These are phyloP conservation scores for Caenorhabditis wallacei DNA, from an alignment of 2,888 invertebrate genomes.

Conservation along the genomic window DNA sequence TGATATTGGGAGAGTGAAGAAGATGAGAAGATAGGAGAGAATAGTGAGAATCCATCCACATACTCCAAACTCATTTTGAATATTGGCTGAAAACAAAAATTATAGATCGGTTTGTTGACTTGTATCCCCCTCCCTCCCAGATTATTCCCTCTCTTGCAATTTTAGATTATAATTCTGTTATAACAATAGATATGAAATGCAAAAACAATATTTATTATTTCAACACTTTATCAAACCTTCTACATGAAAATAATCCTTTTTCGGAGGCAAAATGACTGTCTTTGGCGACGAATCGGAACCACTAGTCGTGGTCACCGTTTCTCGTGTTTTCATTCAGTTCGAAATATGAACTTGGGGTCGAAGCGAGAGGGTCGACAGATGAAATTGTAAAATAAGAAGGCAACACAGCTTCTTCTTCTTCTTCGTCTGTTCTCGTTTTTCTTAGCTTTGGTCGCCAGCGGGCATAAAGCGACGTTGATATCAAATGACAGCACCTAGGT, in stretches of 20 bases:
- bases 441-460: slow-evolving; percentile 47
- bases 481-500: slow-evolving; percentile 62
- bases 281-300: slow-evolving; percentile 49
- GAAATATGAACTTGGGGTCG: slow-evolving; percentile 24
- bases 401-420: slow-evolving; percentile 44
- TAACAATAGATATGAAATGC: too few species aligned
- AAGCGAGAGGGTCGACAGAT: slow-evolving; percentile 7
- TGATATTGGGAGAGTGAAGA: slow-evolving; percentile 82
- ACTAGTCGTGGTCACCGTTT: slow-evolving; percentile 58
- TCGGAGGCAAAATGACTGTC: slow-evolving; percentile 34
- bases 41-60: slow-evolving; percentile 83
- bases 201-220: too few species aligned
- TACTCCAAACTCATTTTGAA: slow-evolving; percentile 83
- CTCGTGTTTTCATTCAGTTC: slow-evolving; percentile 63
- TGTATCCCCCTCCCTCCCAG: too few species aligned
- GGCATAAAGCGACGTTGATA: slow-evolving; percentile 64
- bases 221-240: slow-evolving; percentile 55
- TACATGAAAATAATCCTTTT: slow-evolving; percentile 67
- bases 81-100: slow-evolving; percentile 80
- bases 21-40: slow-evolving; percentile 81
- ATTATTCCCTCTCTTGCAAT: too few species aligned
- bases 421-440: slow-evolving; percentile 19
- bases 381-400: slow-evolving; percentile 53
- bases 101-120: neutral
- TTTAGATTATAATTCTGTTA: too few species aligned